phyloP scores from a whole-genome alignment of 2,888 invertebrate species.

The Amblyjoppa proteus region DNA sequence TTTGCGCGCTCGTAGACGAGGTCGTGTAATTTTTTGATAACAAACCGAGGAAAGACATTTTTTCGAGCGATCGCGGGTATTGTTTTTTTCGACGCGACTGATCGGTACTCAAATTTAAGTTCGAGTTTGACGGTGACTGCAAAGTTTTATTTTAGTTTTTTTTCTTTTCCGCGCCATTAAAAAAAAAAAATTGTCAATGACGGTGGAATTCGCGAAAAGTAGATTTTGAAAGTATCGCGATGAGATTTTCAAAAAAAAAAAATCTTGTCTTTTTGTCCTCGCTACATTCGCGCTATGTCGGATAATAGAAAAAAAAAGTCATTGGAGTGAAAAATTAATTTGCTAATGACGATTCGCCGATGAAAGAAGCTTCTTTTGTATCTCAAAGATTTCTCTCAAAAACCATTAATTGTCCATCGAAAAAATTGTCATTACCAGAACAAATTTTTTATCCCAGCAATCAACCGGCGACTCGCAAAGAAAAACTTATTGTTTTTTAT shows the following conservation, averaged over 20 bases:
- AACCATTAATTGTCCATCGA: not conserved
- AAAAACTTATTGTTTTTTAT: not conserved
- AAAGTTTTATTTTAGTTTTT: not conserved
- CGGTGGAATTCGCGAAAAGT: not conserved
- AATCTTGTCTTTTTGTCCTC: not conserved
- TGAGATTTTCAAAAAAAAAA: conserved; percentile 7
- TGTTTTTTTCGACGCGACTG: conserved; percentile 10
- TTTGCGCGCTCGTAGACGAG: not conserved
- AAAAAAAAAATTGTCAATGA: not conserved
- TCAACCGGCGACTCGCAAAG: not conserved
- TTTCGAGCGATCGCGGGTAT: not conserved
- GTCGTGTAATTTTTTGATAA: not conserved
- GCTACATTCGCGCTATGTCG: too few relatives aligned
- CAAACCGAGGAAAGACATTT: not conserved
- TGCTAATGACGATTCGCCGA: not conserved
- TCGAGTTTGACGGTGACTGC: not conserved
- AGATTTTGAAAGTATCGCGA: conserved; percentile 33
- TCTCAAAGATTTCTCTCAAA: not conserved
- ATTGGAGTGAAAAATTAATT: not conserved
- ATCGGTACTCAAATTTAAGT: not conserved
- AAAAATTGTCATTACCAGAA: not conserved
- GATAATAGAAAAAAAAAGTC: not conserved
- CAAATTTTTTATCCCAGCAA: not conserved
- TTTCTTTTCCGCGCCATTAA: not conserved
- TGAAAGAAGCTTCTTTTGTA: not conserved